Evolutionary conservation across 1,140 invertebrate species (phyloP).

Genomic region (Leptestheria dahalacensis): DNA sequence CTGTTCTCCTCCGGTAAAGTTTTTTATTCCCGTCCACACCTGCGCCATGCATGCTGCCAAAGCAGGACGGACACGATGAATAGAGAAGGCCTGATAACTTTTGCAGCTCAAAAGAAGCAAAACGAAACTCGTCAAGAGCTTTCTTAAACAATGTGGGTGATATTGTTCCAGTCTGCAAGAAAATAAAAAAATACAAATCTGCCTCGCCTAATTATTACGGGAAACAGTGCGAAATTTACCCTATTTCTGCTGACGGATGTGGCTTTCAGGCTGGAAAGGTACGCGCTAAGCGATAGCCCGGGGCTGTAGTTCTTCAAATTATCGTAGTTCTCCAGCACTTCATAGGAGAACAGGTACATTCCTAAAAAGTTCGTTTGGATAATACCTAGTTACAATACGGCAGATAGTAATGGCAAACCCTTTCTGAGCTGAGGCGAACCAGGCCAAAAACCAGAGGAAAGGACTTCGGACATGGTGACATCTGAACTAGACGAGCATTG

Average conservation of each 20-base stretch:
- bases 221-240: background rate
- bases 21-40: background rate
- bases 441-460: background rate
- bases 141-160: background rate
- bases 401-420: background rate
- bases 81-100: background rate
- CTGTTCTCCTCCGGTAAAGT: too few relatives aligned
- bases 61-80: background rate
- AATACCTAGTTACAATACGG: background rate
- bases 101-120: background rate
- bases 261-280: background rate
- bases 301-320: background rate
- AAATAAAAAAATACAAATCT: background rate
- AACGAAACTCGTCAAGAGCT: background rate
- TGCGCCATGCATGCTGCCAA: background rate
- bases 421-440: background rate
- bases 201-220: background rate
- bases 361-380: background rate
- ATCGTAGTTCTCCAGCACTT: background rate
- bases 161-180: background rate
- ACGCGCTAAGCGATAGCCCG: background rate
- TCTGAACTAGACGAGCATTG: background rate
- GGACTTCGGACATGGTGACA: background rate
- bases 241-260: background rate
- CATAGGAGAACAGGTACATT: background rate